Base-by-base conservation (phyloP, 1,140 invertebrate species). In the Caenorhabditis latens region DNA sequence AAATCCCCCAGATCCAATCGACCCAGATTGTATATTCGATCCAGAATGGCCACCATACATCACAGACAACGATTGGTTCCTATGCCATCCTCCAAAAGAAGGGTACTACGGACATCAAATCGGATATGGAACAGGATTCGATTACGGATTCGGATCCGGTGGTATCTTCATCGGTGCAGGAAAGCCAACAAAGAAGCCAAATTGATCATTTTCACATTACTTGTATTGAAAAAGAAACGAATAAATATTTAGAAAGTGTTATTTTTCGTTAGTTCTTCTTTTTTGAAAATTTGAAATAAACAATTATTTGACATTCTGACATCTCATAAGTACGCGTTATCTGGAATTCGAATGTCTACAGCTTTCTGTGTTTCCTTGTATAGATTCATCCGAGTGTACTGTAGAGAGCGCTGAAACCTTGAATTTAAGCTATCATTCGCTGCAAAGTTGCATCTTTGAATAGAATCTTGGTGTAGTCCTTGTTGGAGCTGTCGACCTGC, bases 1-100 rank as follows among this genome's bases (percentile, higher is more conserved):
- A 7, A 24, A 79, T n/a, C 71, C 71, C 1, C 71, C 71, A 32
- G 11, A 13, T n/a, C 71, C 71, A 7, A 46, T 79, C n/a, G 71
- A 79, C 53, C 71, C 71, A 79, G 71, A 79, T 32, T 79, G 71
- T 4, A 79, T 79, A 43, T 79, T 21, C n/a, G 71, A 79, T 16
- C 71, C 71, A 79, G 71, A 79, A 24, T 79, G 32, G 32, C 71
- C 71, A 19, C 71, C 71, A 21, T 79, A 24, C 46, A 79, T 79
- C 19, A 50, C 43, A 1, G 71, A 79, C 53, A n/a, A 79, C 4
- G 46, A 79, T 7, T 79, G 71, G 71, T 79, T 43, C 46, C 53
- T 79, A n/a, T 79, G 71, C 14, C 16, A 50, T 24, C 46, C 46
- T 7, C 43, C 71, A 11, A 79, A 46, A 19, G 16, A 42, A 48